phyloP scores from a whole-genome alignment of 1,140 invertebrate species.

The Venturia canescens region DNA sequence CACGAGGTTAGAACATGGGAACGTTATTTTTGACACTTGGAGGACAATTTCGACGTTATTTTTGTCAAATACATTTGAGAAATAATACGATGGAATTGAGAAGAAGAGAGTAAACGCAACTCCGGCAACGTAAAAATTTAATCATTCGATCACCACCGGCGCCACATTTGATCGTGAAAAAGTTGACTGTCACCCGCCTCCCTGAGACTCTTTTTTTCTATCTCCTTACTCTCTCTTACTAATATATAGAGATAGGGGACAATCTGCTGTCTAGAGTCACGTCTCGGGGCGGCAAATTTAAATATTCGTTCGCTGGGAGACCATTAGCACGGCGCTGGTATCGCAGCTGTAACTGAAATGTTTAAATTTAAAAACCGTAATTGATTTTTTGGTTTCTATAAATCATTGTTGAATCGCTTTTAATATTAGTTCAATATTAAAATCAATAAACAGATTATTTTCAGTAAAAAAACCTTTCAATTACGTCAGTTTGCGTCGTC shows the following conservation, averaged over 20 bases:
- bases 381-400: too few relatives aligned
- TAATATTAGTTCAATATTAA: too few relatives aligned
- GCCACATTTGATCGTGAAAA: slow-evolving; percentile 57
- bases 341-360: too few relatives aligned
- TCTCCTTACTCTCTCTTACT: too few relatives aligned
- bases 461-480: too few relatives aligned
- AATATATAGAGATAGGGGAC: not conserved
- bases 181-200: slow-evolving; percentile 46
- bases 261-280: slow-evolving; percentile 36
- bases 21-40: not conserved
- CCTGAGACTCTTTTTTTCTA: too few relatives aligned
- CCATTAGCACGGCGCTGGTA: too few relatives aligned
- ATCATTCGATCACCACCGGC: slow-evolving; percentile 55
- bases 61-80: not conserved
- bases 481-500: too few relatives aligned
- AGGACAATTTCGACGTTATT: not conserved
- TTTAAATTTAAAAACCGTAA: too few relatives aligned
- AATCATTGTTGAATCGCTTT: too few relatives aligned
- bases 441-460: too few relatives aligned
- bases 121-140: slow-evolving; percentile 55
- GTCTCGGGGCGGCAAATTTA: slow-evolving; percentile 27
- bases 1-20: slow-evolving; percentile 3
- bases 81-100: not conserved
- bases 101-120: slow-evolving; percentile 13
- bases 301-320: not conserved